These are phyloP conservation scores for Dioctria linearis DNA, from an alignment of 2,888 invertebrate species.

Conservation along the genomic window DNA sequence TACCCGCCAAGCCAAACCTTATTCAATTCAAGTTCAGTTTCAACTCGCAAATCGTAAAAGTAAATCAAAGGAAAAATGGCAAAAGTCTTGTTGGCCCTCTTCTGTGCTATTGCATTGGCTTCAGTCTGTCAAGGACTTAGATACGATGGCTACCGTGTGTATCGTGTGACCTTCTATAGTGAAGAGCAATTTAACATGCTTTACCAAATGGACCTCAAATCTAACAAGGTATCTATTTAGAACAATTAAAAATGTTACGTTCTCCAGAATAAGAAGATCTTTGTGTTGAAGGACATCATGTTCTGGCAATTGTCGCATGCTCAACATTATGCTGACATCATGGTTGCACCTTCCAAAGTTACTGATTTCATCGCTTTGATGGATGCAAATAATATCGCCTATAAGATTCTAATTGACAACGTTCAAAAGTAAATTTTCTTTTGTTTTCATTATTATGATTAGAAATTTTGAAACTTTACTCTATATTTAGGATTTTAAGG, in stretches of 20 bases:
- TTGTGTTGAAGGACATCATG: constrained; percentile 27
- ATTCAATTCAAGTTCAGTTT: no score
- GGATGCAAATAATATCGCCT: constrained; percentile 22
- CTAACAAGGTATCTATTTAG: neutral
- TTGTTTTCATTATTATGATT: neutral
- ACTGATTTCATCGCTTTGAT: constrained; percentile 62
- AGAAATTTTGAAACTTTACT: neutral
- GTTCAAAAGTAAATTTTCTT: constrained; percentile 23
- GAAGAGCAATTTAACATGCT: constrained; percentile 29
- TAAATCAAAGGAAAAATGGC: neutral
- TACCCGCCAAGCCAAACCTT: no score
- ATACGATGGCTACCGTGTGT: constrained; percentile 31
- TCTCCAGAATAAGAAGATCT: neutral
- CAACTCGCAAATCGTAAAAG: neutral
- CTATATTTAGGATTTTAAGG: constrained; percentile 13
- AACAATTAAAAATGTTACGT: neutral
- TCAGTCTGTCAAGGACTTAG: constrained; percentile 26
- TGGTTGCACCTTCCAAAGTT: constrained; percentile 67
- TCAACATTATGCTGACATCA: constrained; percentile 72
- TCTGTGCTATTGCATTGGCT: constrained; percentile 19
- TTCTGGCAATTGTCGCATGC: constrained; percentile 44
- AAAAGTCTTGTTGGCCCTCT: constrained; percentile 21
- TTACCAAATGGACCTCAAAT: constrained; percentile 3
- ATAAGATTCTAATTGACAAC: constrained; percentile 25
- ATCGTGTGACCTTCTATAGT: constrained; percentile 12